These are phyloP conservation scores for Seriola aureovittata DNA, from an alignment of 2,113 vertebrate species.

Conservation along the genomic window DNA sequence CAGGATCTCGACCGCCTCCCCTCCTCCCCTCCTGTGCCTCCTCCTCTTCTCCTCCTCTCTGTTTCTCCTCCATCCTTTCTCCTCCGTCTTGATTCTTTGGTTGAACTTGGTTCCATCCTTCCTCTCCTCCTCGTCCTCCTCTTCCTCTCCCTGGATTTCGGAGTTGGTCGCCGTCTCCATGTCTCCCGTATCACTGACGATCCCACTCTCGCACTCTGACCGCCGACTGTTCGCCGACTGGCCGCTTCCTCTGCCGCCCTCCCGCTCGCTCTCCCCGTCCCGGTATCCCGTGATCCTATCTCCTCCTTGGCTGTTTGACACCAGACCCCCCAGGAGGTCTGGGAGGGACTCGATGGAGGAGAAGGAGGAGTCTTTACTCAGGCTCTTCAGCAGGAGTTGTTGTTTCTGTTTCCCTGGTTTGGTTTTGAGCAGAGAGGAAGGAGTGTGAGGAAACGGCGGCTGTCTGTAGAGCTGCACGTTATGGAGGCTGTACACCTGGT, in stretches of 20 bases:
- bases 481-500: slow-evolving; percentile 94
- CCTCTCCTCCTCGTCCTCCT: slow-evolving; percentile 70
- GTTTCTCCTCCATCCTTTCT: slow-evolving; percentile 71
- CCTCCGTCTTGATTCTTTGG: slow-evolving; percentile 33
- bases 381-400: slow-evolving; percentile 87
- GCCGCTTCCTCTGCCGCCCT: slow-evolving; percentile 73
- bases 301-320: slow-evolving; percentile 64
- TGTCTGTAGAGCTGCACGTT: slow-evolving; percentile 87
- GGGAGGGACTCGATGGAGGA: slow-evolving; percentile 94
- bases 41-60: slow-evolving; percentile 75
- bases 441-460: slow-evolving; percentile 75
- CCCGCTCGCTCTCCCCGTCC: slow-evolving; percentile 72
- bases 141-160: slow-evolving; percentile 71
- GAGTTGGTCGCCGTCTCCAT: slow-evolving; percentile 88
- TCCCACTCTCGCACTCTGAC: slow-evolving; percentile 94
- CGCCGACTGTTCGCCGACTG: slow-evolving; percentile 81
- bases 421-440: slow-evolving; percentile 55
- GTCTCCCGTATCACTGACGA: slow-evolving; percentile 91
- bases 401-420: slow-evolving; percentile 76
- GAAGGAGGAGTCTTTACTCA: slow-evolving; percentile 93
- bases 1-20: slow-evolving; percentile 88
- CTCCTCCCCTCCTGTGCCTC: slow-evolving; percentile 82
- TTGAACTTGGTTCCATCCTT: not conserved
- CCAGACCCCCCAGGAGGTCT: slow-evolving; percentile 87
- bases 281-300: slow-evolving; percentile 75